Evolutionary conservation across 1,140 invertebrate species (phyloP).

Genomic region (Drosophila paulistorum): DNA sequence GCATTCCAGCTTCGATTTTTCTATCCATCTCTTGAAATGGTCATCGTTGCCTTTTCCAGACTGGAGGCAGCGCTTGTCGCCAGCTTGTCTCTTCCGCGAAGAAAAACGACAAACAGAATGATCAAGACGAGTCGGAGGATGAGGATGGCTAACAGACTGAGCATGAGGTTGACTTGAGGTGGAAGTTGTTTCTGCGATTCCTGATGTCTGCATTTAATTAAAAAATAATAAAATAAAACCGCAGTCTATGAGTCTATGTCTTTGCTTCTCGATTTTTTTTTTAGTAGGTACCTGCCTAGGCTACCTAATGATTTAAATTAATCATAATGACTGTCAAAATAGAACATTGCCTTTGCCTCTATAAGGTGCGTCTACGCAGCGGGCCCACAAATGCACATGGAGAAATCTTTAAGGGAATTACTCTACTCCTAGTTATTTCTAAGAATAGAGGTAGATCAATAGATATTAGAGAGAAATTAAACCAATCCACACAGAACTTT

Average conservation of each 20-base stretch:
- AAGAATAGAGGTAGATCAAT: too few relatives aligned
- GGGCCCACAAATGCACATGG: constrained; percentile 44
- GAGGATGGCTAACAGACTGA: constrained; percentile 5
- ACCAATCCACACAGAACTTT: too few relatives aligned
- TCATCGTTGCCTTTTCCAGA: constrained; percentile 73
- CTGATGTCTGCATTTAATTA: constrained; percentile 69
- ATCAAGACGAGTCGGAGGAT: constrained; percentile 7
- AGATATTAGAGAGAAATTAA: too few relatives aligned
- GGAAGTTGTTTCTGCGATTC: constrained; percentile 7
- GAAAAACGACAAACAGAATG: constrained; percentile 41
- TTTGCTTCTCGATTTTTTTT: constrained; percentile 20
- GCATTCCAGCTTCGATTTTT: constrained; percentile 67
- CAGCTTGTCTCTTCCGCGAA: constrained; percentile 81
- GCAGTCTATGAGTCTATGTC: constrained; percentile 6
- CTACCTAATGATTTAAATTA: constrained; percentile 82
- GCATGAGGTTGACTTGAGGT: constrained; percentile 18
- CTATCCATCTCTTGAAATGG: constrained; percentile 65
- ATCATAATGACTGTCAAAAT: constrained; percentile 82
- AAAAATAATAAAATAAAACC: constrained; percentile 51
- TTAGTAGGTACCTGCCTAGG: constrained; percentile 62
- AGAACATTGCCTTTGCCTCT: constrained; percentile 64
- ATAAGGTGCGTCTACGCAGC: constrained; percentile 69
- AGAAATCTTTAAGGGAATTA: background rate
- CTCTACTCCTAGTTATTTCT: too few relatives aligned
- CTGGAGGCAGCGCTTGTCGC: constrained; percentile 60